Evolutionary conservation across 2,797 vertebrate genomes (phyloP).

Genomic region (Fratercula arctica): DNA sequence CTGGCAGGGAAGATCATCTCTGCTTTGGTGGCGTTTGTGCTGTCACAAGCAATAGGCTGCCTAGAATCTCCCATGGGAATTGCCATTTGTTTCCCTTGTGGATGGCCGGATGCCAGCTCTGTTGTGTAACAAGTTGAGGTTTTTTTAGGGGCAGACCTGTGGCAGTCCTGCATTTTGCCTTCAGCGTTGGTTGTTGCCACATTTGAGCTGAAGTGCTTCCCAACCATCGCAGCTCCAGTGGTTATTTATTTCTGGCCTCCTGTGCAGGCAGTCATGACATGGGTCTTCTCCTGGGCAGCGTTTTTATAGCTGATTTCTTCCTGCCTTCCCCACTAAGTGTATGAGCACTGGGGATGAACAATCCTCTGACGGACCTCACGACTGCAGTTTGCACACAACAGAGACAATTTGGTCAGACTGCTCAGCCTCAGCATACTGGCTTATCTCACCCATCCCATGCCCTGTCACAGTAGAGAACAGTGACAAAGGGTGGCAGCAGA

Average conservation of each 20-base stretch:
- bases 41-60: background rate
- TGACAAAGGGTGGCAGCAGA: background rate
- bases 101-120: background rate
- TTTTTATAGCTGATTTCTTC: background rate
- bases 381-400: background rate
- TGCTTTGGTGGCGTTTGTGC: background rate
- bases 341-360: background rate
- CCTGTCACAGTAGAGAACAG: background rate
- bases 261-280: background rate
- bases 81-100: background rate
- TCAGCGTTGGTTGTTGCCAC: background rate
- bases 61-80: background rate
- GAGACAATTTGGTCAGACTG: background rate
- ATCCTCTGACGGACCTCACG: fast-evolving
- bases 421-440: background rate
- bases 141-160: background rate
- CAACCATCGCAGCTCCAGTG: background rate
- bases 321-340: background rate
- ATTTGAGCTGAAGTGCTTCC: background rate
- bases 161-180: background rate
- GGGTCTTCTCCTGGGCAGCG: background rate
- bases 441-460: background rate
- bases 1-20: background rate
- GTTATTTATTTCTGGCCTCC: background rate
- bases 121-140: background rate